A percentile compares a stretch with the other conserved stretches of the same genome.
Conservation (phyloP, 2,888 invertebrate genomes). For the Mimumesa dahlbomi region DNA sequence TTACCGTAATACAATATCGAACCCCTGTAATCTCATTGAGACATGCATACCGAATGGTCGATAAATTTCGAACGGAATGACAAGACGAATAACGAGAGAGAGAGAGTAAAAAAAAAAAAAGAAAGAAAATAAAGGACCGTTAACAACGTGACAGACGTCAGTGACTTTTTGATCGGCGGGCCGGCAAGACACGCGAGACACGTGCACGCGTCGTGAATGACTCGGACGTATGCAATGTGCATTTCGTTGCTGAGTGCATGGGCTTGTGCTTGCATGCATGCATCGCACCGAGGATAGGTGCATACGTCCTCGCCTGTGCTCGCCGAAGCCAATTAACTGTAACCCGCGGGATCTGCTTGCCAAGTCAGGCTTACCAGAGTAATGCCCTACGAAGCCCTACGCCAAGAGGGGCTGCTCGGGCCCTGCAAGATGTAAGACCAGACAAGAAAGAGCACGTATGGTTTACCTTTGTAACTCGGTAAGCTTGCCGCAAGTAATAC, state of each 20-base stretch:
- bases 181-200: constrained; percentile 5
- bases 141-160: no score
- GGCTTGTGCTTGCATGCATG: constrained; percentile 16
- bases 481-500: constrained; percentile 41
- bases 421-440: constrained; percentile 52
- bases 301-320: constrained; percentile 50
- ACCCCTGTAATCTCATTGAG: no score
- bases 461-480: constrained; percentile 55
- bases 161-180: constrained; percentile 1
- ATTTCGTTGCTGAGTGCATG: constrained; percentile 6
- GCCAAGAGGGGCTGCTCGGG: constrained; percentile 38
- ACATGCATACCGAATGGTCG: no score
- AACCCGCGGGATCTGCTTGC: constrained; percentile 72
- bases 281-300: constrained; percentile 47
- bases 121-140: no score
- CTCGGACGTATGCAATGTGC: neutral
- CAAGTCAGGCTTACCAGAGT: constrained; percentile 70
- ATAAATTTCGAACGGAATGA: no score
- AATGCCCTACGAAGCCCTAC: constrained; percentile 70
- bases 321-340: constrained; percentile 74
- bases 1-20: no score
- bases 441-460: constrained; percentile 55
- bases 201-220: constrained; percentile 14
- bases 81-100: no score
- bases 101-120: no score